Conservation (phyloP, 2,113 vertebrate species). For the Tragelaphus scriptus region DNA sequence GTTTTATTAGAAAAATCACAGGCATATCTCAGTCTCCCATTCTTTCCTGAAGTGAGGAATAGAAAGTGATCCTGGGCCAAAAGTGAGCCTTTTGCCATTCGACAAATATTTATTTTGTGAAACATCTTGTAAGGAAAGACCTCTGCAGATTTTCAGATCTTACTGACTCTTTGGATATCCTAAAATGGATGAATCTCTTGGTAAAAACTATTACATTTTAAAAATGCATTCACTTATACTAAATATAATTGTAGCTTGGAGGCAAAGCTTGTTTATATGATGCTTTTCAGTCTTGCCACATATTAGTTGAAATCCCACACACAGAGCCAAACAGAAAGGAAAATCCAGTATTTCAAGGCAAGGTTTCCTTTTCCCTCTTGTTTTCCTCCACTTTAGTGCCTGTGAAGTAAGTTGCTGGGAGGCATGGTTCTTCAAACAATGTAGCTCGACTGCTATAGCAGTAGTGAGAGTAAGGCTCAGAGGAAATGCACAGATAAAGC, state of each 20-base stretch:
- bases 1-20: background rate
- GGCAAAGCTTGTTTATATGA: background rate
- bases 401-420: background rate
- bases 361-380: background rate
- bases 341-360: background rate
- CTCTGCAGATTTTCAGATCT: background rate
- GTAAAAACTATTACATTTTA: background rate
- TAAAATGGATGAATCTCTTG: slow-evolving; percentile 1
- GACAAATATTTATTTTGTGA: background rate
- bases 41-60: background rate
- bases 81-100: background rate
- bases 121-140: background rate
- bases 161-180: background rate
- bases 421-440: background rate
- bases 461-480: background rate
- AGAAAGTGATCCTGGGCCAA: background rate
- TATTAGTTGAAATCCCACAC: background rate
- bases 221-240: background rate
- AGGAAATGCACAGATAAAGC: background rate
- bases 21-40: background rate
- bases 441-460: background rate
- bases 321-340: background rate
- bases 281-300: background rate
- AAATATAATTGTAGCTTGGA: slow-evolving; percentile 4
- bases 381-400: background rate